A percentile compares a stretch with the other conserved stretches of the same genome.
Evolutionary conservation across 2,797 vertebrate species (phyloP).

Genomic region (Neosalanx taihuensis): DNA sequence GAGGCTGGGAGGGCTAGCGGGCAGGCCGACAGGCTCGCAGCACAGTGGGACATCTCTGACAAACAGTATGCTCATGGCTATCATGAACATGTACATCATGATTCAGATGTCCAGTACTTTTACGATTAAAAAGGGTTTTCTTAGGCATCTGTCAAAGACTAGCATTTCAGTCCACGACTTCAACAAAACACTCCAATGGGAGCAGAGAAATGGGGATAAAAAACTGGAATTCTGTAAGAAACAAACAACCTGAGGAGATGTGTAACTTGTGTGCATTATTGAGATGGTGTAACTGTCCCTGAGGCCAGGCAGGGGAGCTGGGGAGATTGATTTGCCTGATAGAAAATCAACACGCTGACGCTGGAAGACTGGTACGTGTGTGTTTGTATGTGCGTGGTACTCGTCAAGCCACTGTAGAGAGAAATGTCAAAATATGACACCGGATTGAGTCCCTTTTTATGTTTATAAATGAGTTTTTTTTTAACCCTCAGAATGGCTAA

Average conservation of each 20-base stretch:
- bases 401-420: too few species aligned
- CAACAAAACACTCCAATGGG: slow-evolving; percentile 2
- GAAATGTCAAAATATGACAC: too few species aligned
- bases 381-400: slow-evolving; percentile 33
- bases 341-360: slow-evolving; percentile 67
- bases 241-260: slow-evolving; percentile 62
- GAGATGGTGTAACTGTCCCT: slow-evolving; percentile 62
- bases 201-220: not conserved
- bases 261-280: slow-evolving; percentile 61
- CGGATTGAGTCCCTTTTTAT: too few species aligned
- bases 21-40: too few species aligned
- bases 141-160: not conserved
- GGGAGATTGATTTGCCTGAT: slow-evolving; percentile 55
- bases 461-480: too few species aligned
- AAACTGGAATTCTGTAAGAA: not conserved
- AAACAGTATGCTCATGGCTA: not conserved
- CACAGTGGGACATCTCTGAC: not conserved
- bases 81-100: too few species aligned
- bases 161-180: slow-evolving; percentile 11
- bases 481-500: too few species aligned
- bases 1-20: not conserved
- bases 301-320: slow-evolving; percentile 59
- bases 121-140: not conserved
- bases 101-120: not conserved
- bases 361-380: slow-evolving; percentile 20